Evolutionary conservation across 2,888 invertebrate species (phyloP), one percentile per base, ranked within the genome.

Genomic region (Pseudococcus viburni): DNA sequence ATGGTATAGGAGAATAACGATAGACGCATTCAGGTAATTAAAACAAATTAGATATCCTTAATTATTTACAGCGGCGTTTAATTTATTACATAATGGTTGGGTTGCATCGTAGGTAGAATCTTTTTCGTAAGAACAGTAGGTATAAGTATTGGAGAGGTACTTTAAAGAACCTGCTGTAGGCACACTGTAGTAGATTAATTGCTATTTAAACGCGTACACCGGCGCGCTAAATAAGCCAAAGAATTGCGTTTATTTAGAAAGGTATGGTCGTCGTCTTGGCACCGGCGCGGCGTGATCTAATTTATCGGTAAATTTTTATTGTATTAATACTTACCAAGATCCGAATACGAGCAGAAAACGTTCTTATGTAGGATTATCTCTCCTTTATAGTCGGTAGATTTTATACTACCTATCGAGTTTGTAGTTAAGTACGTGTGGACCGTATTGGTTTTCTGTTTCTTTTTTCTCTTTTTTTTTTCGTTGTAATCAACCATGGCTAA

Each of bases 1-100:
- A 91, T 97, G 96, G 96, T 97, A 95, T 92, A 96, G 95, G 91
- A 95, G 95, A 90, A 94, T 97, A 89, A 94, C 96, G 90, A 96
- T 97, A 89, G 97, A 97, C 91, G 96, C 96, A 89, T 97, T 97
- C 91, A 94, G 93, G 94, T 94, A 77, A 77, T 77, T 89, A 88
- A 42, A 46, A 86, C 73, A 48, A 51, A 59, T 86, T 51, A 55
- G 51, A 88, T 84, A 59, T 33, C 46, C 46, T 51, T 88, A 88
- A 15, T 42, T 85, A 48, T 42, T 33, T 42, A 42, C 42, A 42
- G 17, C 22, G 22, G 6, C 83, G 73, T 33, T 39, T 22, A 73
- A 68, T 39, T 55, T 68, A 42, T 59, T 85, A 89, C 19, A 19
- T 77, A 77, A 77, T 77, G 46, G 51, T 84, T 26, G 22, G 46